These are phyloP conservation scores for Saxidomus purpurata DNA, from an alignment of 1,140 invertebrate genomes.

Conservation along the genomic window DNA sequence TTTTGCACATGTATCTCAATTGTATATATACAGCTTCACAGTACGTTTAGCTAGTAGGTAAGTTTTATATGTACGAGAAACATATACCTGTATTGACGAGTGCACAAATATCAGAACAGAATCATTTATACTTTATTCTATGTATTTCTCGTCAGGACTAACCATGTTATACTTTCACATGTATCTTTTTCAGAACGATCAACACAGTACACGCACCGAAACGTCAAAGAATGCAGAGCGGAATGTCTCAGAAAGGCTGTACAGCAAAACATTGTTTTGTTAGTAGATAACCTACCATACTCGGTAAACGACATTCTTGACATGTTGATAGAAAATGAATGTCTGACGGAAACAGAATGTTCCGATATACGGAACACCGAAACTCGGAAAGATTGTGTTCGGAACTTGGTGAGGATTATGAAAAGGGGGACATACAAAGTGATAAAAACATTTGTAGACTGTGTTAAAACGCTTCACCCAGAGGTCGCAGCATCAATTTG, in stretches of 20 bases:
- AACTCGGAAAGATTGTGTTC: constrained; percentile 2
- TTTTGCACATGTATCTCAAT: too few relatives aligned
- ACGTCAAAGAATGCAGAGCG: neutral
- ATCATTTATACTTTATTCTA: too few relatives aligned
- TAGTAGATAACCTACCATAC: constrained; percentile 17
- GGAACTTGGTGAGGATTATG: constrained; percentile 38
- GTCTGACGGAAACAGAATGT: constrained; percentile 43
- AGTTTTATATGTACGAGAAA: too few relatives aligned
- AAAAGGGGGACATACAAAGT: constrained; percentile 26
- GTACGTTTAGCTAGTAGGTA: too few relatives aligned
- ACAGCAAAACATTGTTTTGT: neutral
- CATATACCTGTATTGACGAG: too few relatives aligned
- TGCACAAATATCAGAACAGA: too few relatives aligned
- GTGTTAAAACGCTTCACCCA: neutral
- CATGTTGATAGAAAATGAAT: neutral
- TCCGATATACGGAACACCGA: neutral
- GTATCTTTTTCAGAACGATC: neutral
- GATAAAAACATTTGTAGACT: neutral
- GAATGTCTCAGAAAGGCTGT: constrained; percentile 18
- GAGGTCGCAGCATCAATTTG: neutral
- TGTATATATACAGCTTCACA: too few relatives aligned
- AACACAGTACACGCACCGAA: neutral
- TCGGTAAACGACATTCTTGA: constrained; percentile 1
- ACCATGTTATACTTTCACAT: too few relatives aligned
- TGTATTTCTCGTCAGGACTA: too few relatives aligned